These are phyloP conservation scores for Myrmecophaga tridactyla DNA, from an alignment of 2,113 vertebrate species.

Conservation along the genomic window DNA sequence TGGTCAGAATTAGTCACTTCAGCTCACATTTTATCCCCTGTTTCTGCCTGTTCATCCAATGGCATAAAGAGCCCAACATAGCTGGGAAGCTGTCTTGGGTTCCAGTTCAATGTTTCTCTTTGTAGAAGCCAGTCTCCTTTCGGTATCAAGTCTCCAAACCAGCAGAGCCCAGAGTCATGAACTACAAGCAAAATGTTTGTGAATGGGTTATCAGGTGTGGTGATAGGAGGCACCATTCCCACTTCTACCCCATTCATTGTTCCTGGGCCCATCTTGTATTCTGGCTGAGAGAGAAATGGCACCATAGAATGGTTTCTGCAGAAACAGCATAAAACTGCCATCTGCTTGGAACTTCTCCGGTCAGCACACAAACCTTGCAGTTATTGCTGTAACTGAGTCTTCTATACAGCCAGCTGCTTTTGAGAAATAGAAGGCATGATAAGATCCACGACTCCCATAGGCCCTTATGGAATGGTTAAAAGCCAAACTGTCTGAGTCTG, in stretches of 20 bases:
- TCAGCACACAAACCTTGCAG: neutral
- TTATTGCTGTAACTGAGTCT: neutral
- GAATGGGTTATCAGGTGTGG: neutral
- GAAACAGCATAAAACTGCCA: neutral
- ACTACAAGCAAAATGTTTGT: neutral
- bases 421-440: fast-evolving
- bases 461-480: neutral
- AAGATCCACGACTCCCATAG: neutral
- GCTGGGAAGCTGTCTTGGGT: neutral
- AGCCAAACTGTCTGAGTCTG: neutral
- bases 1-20: neutral
- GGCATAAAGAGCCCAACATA: neutral
- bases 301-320: neutral
- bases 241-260: neutral
- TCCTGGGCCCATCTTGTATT: neutral
- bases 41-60: neutral
- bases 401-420: neutral
- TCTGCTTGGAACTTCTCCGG: no score
- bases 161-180: neutral
- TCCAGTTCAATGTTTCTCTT: neutral
- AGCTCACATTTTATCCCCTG: neutral
- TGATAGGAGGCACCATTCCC: neutral
- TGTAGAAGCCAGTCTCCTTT: neutral
- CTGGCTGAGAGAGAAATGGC: neutral
- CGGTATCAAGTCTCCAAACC: neutral